Base-by-base conservation (phyloP, 2,113 vertebrate species). In the Agelaius phoeniceus region DNA sequence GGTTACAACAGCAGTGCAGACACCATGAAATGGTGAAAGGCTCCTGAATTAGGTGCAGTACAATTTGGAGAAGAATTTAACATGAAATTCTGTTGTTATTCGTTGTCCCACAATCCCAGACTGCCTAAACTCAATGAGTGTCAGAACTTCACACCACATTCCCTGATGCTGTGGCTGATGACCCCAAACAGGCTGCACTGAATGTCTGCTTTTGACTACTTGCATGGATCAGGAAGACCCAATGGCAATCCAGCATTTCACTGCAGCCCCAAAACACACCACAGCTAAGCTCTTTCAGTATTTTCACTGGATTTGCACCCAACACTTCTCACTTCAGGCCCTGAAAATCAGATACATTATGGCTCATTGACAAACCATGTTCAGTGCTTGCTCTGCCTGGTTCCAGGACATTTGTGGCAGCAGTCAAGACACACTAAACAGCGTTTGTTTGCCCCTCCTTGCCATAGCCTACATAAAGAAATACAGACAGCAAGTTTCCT, bases 351-450 rank as follows among this genome's bases (percentile, higher is more conserved):
- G 22, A 20, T 31, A 77, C 28, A 44, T 33, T 7, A 39, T 1
- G 5, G 37, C 30, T n/a, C 12, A 3, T 2, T n/a, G 37, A 26
- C 58, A 75, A 79, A 74, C 1, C 20, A 28, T 0, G 0, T 27
- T 77, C 30, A 7, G 12, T 65, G 27, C n/a, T 46, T 41, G 7
- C 33, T 73, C 63, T 57, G 41, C 15, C 72, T 46, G 6, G 30
- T 69, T 76, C 63, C 54, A 68, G 41, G 3, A 71, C 7, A 35
- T 46, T 35, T 41, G 9, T 35, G 28, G n/a, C 27, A 82, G 65
- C 14, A 89, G 16, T 13, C 9, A n/a, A 72, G 35, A 41, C 12
- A 41, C 24, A 39, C n/a, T 33, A 8, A 65, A 59, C 22, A 48
- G 13, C 0, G 0, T 68, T 35, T 28, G 5, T 31, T 41, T 11